Conservation (phyloP, 1,140 invertebrate species). For the Drosophila persimilis region DNA sequence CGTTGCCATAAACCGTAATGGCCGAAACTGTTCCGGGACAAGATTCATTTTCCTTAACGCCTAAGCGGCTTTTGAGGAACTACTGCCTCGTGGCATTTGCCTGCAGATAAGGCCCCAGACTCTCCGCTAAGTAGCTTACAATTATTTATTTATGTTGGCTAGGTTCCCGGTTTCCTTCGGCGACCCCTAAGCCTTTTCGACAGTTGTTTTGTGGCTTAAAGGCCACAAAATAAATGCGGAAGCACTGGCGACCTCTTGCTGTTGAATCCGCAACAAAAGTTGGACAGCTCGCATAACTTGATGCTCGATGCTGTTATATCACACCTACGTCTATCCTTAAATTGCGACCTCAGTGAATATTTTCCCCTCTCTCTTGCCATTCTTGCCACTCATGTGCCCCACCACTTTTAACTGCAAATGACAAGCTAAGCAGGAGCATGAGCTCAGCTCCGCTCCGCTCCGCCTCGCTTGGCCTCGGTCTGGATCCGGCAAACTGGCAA, state of each 20-base stretch:
- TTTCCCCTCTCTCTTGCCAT: no score
- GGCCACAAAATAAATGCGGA: slow-evolving; percentile 42
- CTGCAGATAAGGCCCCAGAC: slow-evolving; percentile 20
- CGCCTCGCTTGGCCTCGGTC: not conserved
- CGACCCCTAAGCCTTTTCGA: slow-evolving; percentile 25
- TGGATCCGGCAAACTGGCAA: slow-evolving; percentile 43
- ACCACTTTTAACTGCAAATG: slow-evolving; percentile 36
- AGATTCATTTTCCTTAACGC: slow-evolving; percentile 15
- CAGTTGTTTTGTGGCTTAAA: slow-evolving; percentile 56
- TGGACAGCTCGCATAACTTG: no score
- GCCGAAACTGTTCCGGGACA: slow-evolving; percentile 17
- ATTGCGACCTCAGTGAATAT: no score
- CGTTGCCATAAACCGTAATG: no score
- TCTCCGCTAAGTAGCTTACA: slow-evolving; percentile 58
- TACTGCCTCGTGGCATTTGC: slow-evolving; percentile 27
- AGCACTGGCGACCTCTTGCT: no score
- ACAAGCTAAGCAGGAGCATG: slow-evolving; percentile 50
- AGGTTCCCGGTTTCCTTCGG: not conserved
- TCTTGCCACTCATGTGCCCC: not conserved
- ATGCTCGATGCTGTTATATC: no score
- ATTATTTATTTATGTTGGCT: slow-evolving; percentile 64
- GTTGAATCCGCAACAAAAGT: not conserved
- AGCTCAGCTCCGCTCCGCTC: slow-evolving; percentile 2
- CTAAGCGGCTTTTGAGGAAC: slow-evolving; percentile 30
- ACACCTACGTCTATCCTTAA: no score